Base-by-base conservation (phyloP, 2,797 vertebrate species). In the Siniperca undulata region DNA sequence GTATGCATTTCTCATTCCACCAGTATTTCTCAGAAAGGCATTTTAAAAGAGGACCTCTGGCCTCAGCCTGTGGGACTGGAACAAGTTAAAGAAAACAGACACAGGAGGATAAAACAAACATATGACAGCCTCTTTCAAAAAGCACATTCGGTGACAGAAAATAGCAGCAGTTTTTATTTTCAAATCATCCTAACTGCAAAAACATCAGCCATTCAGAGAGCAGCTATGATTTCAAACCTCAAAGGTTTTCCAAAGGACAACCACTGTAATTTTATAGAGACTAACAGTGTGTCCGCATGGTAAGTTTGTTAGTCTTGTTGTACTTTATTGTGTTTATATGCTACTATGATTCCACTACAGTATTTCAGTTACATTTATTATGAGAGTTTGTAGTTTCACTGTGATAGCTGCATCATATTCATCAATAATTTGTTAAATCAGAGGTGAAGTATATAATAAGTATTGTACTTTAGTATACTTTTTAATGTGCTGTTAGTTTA, bases 61-160 rank as follows among this genome's bases (percentile, higher is more conserved):
- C 20, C 36, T 68, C 52, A 27, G 55, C 11, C 7, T 70, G 53
- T 11, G n/a, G 7, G n/a, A 60, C 65, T 67, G 30, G 13, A 73
- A 73, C 20, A 50, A 20, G 59, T 70, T 53, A 48, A 38, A 64
- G 19, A 58, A 36, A 67, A 42, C 52, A 72, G 14, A 44, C 14
- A 27, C 22, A 52, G 38, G 27, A 11, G 3, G 1, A 16, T 44
- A 16, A 53, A 16, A 3, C 2, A 59, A 1, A 55, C 1, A 34
- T 4, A 64, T 3, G 14, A 20, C 19, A 65, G 38, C 27, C 11
- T 67, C 27, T 59, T 67, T 53, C 8, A 77, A 60, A 76, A 48
- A 40, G 20, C 8, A 61, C 30, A 60, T 11, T 38, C 2, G 38
- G 20, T 11, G 59, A 71, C 34, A 58, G 14, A 50, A 5, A 22